Conservation (phyloP, 2,888 invertebrate species). For the Mythimna albipuncta region DNA sequence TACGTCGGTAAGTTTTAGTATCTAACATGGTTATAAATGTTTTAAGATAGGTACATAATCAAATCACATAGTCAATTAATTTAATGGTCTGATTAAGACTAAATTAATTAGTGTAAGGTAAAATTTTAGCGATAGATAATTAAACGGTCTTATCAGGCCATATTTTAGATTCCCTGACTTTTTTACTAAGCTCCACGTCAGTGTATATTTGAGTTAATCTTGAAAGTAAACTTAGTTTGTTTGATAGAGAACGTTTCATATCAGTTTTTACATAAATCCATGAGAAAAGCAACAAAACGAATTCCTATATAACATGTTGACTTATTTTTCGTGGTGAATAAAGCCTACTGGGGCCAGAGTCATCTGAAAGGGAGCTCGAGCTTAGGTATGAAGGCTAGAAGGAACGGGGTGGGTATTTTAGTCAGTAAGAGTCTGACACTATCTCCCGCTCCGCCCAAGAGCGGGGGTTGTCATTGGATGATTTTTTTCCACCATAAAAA, state of each 20-base stretch:
- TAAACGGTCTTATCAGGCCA: slow-evolving; percentile 23
- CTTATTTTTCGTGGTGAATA: background rate
- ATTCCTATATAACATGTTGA: background rate
- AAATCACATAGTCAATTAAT: slow-evolving; percentile 27
- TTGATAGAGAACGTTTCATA: slow-evolving; percentile 21
- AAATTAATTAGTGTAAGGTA: background rate
- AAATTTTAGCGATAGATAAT: slow-evolving; percentile 21
- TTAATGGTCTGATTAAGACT: slow-evolving; percentile 24
- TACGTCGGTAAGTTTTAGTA: background rate
- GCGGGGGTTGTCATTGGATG: too few relatives aligned
- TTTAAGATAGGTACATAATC: slow-evolving; percentile 25
- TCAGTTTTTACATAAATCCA: slow-evolving; percentile 7
- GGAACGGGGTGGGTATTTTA: too few relatives aligned
- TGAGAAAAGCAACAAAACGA: background rate
- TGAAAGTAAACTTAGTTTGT: slow-evolving; percentile 23
- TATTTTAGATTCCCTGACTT: slow-evolving; percentile 16
- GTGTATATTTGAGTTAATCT: slow-evolving; percentile 2
- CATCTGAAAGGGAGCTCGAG: too few relatives aligned
- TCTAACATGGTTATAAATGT: slow-evolving; percentile 14
- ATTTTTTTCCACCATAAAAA: too few relatives aligned
- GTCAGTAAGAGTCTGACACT: too few relatives aligned
- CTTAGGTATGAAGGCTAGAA: too few relatives aligned
- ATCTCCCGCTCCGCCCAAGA: too few relatives aligned
- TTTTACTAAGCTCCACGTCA: slow-evolving; percentile 13
- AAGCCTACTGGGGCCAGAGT: too few relatives aligned